Evolutionary conservation across 2,113 vertebrate genomes (phyloP).

Genomic region (Eonycteris spelaea): DNA sequence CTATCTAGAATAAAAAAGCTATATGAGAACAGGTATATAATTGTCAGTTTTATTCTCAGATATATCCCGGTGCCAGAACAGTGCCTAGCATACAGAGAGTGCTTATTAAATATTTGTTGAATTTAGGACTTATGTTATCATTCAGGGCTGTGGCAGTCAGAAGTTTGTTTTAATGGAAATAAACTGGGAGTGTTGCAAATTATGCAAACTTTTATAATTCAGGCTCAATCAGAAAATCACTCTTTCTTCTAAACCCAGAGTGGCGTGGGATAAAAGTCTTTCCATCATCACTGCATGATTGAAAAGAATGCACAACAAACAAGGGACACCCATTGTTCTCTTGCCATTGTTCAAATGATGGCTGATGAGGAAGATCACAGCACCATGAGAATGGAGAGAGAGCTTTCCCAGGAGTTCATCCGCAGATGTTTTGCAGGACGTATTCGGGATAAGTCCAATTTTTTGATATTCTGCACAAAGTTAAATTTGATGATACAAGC

Average conservation of each 20-base stretch:
- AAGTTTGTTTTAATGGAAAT: background rate
- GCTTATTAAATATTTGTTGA: background rate
- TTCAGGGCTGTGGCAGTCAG: background rate
- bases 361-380: background rate
- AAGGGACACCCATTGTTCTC: background rate
- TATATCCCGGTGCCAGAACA: background rate
- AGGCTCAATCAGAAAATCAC: background rate
- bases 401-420: background rate
- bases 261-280: background rate
- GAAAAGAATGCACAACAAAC: background rate
- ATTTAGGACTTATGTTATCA: background rate
- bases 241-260: background rate
- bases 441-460: background rate
- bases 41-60: background rate
- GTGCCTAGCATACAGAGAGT: background rate
- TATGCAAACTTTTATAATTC: background rate
- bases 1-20: background rate
- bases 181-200: background rate
- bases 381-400: background rate
- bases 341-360: no score
- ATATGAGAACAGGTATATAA: background rate
- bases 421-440: background rate
- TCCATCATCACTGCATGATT: background rate
- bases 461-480: background rate
- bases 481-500: background rate